Percentiles rank a stretch among this genome's conserved stretches.
Conservation (phyloP, 2,113 vertebrate genomes). For the Mesembrinibis cayennensis region DNA sequence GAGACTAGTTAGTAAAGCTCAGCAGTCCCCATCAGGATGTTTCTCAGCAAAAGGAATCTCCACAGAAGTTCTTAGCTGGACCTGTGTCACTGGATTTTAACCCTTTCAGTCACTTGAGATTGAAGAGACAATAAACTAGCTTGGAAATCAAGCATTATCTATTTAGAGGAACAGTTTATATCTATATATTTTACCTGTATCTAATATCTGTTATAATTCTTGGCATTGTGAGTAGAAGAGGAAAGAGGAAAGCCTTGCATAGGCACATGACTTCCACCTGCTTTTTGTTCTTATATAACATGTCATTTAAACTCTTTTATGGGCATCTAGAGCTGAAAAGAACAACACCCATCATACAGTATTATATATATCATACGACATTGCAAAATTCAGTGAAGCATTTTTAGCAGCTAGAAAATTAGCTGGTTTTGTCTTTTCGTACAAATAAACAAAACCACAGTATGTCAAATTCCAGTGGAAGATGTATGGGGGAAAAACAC, state of each 20-base stretch:
- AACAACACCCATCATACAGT: not conserved
- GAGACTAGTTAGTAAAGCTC: not conserved
- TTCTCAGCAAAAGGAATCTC: not conserved
- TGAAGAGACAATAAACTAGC: not conserved
- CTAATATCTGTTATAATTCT: not conserved
- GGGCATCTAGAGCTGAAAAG: not conserved
- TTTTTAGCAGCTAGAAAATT: not conserved
- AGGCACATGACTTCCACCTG: not conserved
- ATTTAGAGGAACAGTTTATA: not conserved
- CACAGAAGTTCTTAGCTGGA: not conserved
- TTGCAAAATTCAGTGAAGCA: not conserved
- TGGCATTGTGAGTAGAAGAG: not conserved
- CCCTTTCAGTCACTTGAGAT: not conserved
- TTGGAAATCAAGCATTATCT: not conserved
- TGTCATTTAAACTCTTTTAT: not conserved
- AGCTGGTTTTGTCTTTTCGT: rapidly evolving
- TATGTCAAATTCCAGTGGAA: not conserved
- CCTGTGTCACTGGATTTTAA: not conserved
- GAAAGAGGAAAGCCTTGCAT: not conserved
- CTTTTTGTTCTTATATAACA: not conserved
- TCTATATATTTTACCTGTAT: not conserved
- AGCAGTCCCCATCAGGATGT: not conserved
- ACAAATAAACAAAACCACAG: not conserved
- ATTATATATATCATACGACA: not conserved
- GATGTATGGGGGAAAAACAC: not conserved